Evolutionary conservation across 2,113 vertebrate genomes (phyloP), one percentile per base, ranked within the genome.

Genomic region (Camelus bactrianus): DNA sequence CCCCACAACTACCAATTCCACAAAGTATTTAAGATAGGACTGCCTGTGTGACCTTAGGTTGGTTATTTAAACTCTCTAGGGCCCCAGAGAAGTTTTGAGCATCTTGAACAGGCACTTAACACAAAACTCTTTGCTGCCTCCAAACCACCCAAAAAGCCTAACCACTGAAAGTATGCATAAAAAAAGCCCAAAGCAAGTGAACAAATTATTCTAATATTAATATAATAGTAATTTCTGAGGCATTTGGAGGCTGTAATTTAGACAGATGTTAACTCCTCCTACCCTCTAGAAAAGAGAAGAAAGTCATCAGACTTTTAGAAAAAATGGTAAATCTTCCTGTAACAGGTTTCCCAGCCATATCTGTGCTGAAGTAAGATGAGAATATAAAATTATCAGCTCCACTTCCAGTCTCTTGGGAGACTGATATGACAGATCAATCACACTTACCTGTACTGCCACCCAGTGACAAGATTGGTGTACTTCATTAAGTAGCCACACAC

Each of bases 401-500:
- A 15, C 8, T 62, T 56, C 72, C 60, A 46, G 6, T 58, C 73
- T 84, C 56, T 75, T 35, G 35, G 16, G 46, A 81, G 91, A 96
- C 38, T n/a, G 6, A 90, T 12, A 0, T 15, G 32, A 69, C 30
- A 82, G 54, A 76, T 76, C 5, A 83, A 50, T 72, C 64, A 69
- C 28, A 97, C 99, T 99, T 98, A 99, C 99, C 99, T 98, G 96
- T 99, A 99, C 73, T 99, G 99, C 99, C 99, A 99, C 48, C 99
- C 99, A 60, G 99, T 99, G 91, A 99, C 99, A 4, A 99, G 99
- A 98, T 99, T 99, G 82, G 99, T 99, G 70, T 99, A 99, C 97
- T 99, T 99, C 99, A 99, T 99, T 97, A 99, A 98, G 97, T 99
- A 99, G 42, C 99, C 99, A 89, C 97, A 99, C 76, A 99, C 99